Percentiles rank a stretch among this genome's conserved stretches.
Evolutionary conservation across 2,113 vertebrate genomes (phyloP).

Genomic region (Tylochromis polylepis): DNA sequence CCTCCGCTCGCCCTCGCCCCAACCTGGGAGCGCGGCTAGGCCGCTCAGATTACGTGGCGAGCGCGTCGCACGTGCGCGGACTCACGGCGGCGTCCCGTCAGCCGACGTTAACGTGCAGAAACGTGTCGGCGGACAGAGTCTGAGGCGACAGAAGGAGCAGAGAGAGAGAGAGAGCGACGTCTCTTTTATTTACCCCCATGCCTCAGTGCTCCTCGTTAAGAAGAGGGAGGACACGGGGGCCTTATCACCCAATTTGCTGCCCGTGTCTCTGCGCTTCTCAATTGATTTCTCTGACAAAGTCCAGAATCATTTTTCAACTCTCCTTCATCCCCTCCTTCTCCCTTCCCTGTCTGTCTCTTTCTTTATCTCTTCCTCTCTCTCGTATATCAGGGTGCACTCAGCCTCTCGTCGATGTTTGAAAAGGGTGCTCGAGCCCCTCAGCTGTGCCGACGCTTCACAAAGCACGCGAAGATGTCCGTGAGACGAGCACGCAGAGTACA

Average conservation of each 20-base stretch:
- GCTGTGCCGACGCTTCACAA: slow-evolving; percentile 34
- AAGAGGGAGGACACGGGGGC: slow-evolving; percentile 58
- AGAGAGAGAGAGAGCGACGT: slow-evolving; percentile 45
- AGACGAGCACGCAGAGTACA: slow-evolving; percentile 35
- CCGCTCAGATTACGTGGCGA: slow-evolving; percentile 30
- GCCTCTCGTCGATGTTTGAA: slow-evolving; percentile 14
- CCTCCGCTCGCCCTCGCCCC: slow-evolving; percentile 16
- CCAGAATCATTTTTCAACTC: slow-evolving; percentile 64
- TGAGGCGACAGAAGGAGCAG: neutral
- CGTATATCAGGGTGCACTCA: slow-evolving; percentile 11
- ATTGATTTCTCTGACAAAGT: slow-evolving; percentile 74
- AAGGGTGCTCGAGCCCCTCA: slow-evolving; percentile 37
- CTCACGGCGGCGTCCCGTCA: neutral
- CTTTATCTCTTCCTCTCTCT: slow-evolving; percentile 24
- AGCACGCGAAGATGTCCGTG: slow-evolving; percentile 37
- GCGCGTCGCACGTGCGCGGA: neutral
- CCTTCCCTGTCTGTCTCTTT: slow-evolving; percentile 8
- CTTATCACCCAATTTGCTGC: slow-evolving; percentile 71
- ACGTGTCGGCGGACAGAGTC: slow-evolving; percentile 6
- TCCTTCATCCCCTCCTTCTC: slow-evolving; percentile 35
- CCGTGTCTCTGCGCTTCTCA: slow-evolving; percentile 55
- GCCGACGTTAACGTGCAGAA: slow-evolving; percentile 20
- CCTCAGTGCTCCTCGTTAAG: slow-evolving; percentile 65
- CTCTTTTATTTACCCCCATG: slow-evolving; percentile 71
- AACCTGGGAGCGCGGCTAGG: slow-evolving; percentile 25